phyloP scores from a whole-genome alignment of 2,888 invertebrate genomes.

The Callinectes sapidus region DNA sequence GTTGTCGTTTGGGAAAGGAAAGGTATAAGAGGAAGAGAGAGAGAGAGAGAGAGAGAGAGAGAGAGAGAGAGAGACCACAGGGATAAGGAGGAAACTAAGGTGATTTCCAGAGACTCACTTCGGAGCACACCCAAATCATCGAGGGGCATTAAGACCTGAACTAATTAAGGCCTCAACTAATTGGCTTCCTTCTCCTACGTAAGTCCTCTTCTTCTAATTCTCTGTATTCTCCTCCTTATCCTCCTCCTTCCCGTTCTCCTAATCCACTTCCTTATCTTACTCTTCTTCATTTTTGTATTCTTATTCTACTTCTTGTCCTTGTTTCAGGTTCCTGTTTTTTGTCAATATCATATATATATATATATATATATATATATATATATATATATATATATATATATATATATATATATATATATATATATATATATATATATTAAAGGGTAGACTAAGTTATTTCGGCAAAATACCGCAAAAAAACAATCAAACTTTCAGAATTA shows the following conservation, averaged over 20 bases:
- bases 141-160: slow-evolving; percentile 33
- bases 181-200: not conserved
- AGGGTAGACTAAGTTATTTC: too few species aligned
- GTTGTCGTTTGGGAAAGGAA: not conserved
- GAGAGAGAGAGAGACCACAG: slow-evolving; percentile 24
- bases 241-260: not conserved
- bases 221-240: not conserved
- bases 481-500: too few species aligned
- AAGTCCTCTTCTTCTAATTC: not conserved
- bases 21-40: too few species aligned
- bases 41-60: slow-evolving; percentile 30
- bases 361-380: too few species aligned
- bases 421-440: too few species aligned
- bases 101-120: slow-evolving; percentile 22
- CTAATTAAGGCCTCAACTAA: slow-evolving; percentile 15
- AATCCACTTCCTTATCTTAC: not conserved
- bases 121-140: slow-evolving; percentile 26
- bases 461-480: too few species aligned
- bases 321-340: not conserved
- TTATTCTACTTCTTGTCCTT: not conserved
- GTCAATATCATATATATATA: not conserved
- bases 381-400: too few species aligned
- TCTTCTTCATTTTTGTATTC: not conserved
- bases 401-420: too few species aligned
- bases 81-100: not conserved